Conservation (phyloP, 1,140 invertebrate species). For the Brachionus paranguensis region DNA sequence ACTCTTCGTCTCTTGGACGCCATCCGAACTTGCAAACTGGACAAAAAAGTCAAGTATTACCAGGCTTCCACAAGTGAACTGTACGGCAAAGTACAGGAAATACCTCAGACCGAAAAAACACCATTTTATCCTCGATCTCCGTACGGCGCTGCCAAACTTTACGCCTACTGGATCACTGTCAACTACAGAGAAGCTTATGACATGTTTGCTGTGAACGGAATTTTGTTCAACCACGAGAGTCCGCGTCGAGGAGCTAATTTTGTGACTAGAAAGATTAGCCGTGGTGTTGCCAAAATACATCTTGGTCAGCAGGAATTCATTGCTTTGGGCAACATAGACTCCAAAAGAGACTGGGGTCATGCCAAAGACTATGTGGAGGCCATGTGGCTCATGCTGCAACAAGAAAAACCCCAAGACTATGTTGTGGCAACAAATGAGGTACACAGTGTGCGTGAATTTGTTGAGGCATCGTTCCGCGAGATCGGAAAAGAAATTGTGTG, state of each 20-base stretch:
- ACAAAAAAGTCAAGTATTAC: conserved; percentile 58
- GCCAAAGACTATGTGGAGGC: conserved; percentile 98
- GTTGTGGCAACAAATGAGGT: conserved; percentile 92
- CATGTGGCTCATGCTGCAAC: conserved; percentile 99
- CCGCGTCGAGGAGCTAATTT: conserved; percentile 93
- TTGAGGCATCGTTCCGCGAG: conserved; percentile 77
- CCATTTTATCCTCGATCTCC: conserved; percentile 99
- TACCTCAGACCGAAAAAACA: conserved; percentile 93
- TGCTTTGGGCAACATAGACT: conserved; percentile 90
- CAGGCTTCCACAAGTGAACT: conserved; percentile 97
- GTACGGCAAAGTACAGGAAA: conserved; percentile 92
- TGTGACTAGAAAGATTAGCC: conserved; percentile 95
- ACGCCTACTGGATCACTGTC: conserved; percentile 95
- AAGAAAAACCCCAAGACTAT: conserved; percentile 83
- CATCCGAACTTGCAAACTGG: conserved; percentile 80
- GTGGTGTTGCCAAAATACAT: conserved; percentile 90
- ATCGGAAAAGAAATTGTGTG: conserved; percentile 66
- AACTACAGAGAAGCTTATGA: conserved; percentile 96
- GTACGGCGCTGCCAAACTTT: conserved; percentile 96
- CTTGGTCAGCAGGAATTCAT: conserved; percentile 77
- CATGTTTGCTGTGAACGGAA: conserved; percentile 97
- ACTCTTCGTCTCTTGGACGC: conserved; percentile 89
- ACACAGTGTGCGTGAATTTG: conserved; percentile 92
- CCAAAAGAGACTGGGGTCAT: conserved; percentile 96
- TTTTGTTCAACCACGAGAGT: conserved; percentile 98